phyloP scores from a whole-genome alignment of 2,113 vertebrate genomes.

The Casuarius casuarius region DNA sequence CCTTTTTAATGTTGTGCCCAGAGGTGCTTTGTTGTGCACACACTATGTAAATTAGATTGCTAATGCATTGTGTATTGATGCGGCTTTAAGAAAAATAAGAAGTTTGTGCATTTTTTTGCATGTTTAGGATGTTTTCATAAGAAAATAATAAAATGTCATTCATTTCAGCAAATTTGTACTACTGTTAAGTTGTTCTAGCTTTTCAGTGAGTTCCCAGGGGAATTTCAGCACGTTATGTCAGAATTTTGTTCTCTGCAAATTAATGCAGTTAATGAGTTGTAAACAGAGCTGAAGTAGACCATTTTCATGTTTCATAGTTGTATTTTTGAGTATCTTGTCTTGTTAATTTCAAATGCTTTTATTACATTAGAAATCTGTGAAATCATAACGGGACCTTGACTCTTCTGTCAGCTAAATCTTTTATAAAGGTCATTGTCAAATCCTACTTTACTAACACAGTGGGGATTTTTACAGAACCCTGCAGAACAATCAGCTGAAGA shows the following conservation, averaged over 20 bases:
- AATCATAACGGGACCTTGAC: fast-evolving
- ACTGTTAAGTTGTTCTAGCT: not conserved
- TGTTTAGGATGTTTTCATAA: not conserved
- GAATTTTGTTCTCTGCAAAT: not conserved
- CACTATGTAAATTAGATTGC: not conserved
- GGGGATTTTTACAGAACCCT: slow-evolving; percentile 85
- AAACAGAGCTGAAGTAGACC: not conserved
- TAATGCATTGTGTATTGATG: not conserved
- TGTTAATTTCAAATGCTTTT: not conserved
- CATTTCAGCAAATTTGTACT: not conserved
- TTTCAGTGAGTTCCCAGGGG: not conserved
- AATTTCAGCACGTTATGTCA: not conserved
- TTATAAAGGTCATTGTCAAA: not conserved
- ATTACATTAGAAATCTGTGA: not conserved
- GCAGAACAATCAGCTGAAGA: slow-evolving; percentile 97
- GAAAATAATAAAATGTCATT: not conserved
- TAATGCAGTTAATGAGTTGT: not conserved
- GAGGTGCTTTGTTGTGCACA: not conserved
- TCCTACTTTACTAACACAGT: slow-evolving; percentile 1
- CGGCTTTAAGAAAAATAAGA: not conserved
- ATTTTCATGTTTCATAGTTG: not conserved
- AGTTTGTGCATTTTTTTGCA: not conserved
- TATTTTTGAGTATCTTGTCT: not conserved
- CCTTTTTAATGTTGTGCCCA: not conserved
- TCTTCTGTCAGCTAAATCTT: not conserved